Conservation (phyloP, 2,113 vertebrate genomes). For the Neodon shergylaensis region DNA sequence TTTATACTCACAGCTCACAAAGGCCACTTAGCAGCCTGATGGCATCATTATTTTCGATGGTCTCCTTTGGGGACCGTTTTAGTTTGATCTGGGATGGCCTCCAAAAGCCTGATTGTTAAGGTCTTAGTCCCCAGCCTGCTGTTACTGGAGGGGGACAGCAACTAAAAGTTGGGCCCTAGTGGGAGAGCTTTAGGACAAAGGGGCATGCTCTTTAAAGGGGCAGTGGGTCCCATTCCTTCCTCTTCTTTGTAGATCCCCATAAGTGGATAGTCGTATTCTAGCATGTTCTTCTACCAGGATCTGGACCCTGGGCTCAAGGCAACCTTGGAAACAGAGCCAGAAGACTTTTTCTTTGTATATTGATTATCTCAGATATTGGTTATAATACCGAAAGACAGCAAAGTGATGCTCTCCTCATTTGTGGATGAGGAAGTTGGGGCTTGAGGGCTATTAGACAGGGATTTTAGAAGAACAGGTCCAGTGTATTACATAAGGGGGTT, state of each 20-base stretch:
- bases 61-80: not conserved
- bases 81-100: not conserved
- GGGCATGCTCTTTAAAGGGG: not conserved
- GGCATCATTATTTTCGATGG: not conserved
- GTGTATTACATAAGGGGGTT: not conserved
- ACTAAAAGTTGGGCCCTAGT: too few relatives aligned
- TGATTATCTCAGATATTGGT: not conserved
- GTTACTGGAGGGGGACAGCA: not conserved
- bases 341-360: not conserved
- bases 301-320: not conserved
- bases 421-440: not conserved
- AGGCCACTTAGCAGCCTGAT: too few relatives aligned
- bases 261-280: not conserved
- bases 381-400: not conserved
- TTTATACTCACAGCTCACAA: not conserved
- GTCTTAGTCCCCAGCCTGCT: not conserved
- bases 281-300: not conserved
- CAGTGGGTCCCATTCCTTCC: not conserved
- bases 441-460: not conserved
- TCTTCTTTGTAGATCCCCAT: not conserved
- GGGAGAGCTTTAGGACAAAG: not conserved
- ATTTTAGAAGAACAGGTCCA: not conserved
- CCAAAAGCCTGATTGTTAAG: not conserved
- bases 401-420: not conserved
- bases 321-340: not conserved